Evolutionary conservation across 2,113 vertebrate species (phyloP).

Genomic region (Apistogramma diplotaenia): DNA sequence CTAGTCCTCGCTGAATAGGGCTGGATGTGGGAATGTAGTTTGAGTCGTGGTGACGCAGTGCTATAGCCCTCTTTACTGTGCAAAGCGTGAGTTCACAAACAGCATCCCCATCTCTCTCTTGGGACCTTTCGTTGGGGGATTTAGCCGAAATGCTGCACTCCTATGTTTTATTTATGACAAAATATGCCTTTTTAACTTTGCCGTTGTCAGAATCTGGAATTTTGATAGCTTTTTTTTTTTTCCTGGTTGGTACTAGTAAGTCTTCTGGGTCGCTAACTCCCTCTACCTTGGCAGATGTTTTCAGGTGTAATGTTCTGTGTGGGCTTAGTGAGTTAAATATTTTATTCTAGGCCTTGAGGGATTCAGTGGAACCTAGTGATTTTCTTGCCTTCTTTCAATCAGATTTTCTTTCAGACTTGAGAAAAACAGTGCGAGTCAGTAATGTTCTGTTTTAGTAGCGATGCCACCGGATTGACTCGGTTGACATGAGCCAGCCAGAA

Average conservation of each 20-base stretch:
- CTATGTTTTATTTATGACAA: conserved; percentile 78
- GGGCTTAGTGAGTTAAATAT: conserved; percentile 63
- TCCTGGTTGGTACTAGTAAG: conserved; percentile 47
- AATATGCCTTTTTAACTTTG: conserved; percentile 73
- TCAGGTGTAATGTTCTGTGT: conserved; percentile 68
- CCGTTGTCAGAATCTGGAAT: conserved; percentile 64
- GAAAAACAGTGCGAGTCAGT: conserved; percentile 11
- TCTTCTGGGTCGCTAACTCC: conserved; percentile 61
- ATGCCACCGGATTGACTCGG: conserved; percentile 25
- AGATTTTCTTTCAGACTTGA: conserved; percentile 28
- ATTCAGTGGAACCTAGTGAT: conserved; percentile 46
- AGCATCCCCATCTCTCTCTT: conserved; percentile 61
- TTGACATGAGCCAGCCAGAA: conserved; percentile 10
- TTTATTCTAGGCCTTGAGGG: conserved; percentile 46
- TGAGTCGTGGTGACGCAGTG: conserved; percentile 61
- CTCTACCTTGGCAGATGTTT: conserved; percentile 68
- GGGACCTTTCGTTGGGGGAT: conserved; percentile 68
- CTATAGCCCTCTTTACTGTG: conserved; percentile 66
- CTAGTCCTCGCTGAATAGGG: conserved; percentile 67
- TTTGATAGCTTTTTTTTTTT: conserved; percentile 60
- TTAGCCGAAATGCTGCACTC: conserved; percentile 68
- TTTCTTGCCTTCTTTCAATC: conserved; percentile 37
- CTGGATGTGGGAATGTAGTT: conserved; percentile 64
- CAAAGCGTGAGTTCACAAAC: conserved; percentile 71
- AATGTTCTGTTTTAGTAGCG: conserved; percentile 19